Conservation (phyloP, 2,888 invertebrate genomes). For the Drosophila seclusa region DNA sequence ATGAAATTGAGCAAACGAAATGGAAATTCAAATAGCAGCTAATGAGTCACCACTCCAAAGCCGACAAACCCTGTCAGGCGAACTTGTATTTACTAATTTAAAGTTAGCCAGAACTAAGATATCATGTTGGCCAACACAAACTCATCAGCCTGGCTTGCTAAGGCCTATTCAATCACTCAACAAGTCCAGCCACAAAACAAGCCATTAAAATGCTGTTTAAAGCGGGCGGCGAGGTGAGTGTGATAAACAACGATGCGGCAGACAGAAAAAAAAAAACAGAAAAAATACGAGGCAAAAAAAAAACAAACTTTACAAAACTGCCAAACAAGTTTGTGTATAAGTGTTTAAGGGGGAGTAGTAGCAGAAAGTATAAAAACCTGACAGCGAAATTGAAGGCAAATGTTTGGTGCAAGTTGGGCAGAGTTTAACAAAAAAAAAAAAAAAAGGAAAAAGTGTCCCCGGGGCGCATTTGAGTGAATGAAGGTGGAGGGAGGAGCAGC, state of each 20-base stretch:
- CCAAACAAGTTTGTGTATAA: constrained; percentile 45
- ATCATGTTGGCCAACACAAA: constrained; percentile 33
- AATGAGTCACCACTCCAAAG: constrained; percentile 51
- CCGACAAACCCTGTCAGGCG: constrained; percentile 3
- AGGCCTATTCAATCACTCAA: constrained; percentile 63
- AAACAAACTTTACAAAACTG: constrained; percentile 40
- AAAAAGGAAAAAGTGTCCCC: constrained; percentile 55
- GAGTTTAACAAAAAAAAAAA: constrained; percentile 38
- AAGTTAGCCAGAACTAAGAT: constrained; percentile 32
- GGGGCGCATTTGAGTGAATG: constrained; percentile 63
- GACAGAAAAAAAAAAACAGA: constrained; percentile 21
- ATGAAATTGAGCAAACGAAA: constrained; percentile 80
- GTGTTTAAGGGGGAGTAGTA: constrained; percentile 1
- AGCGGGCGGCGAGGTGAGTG: not conserved
- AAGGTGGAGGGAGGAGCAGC: constrained; percentile 2
- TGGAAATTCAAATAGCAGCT: constrained; percentile 69
- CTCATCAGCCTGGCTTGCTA: constrained; percentile 20
- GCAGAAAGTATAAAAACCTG: constrained; percentile 50
- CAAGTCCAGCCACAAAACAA: constrained; percentile 72
- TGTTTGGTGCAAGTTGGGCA: constrained; percentile 67
- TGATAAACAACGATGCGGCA: constrained; percentile 36
- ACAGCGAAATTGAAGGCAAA: constrained; percentile 72
- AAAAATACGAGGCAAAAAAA: not conserved
- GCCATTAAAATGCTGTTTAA: constrained; percentile 67
- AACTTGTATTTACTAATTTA: constrained; percentile 42